Conservation (phyloP, 2,797 vertebrate species). For the Propithecus deckenii region DNA sequence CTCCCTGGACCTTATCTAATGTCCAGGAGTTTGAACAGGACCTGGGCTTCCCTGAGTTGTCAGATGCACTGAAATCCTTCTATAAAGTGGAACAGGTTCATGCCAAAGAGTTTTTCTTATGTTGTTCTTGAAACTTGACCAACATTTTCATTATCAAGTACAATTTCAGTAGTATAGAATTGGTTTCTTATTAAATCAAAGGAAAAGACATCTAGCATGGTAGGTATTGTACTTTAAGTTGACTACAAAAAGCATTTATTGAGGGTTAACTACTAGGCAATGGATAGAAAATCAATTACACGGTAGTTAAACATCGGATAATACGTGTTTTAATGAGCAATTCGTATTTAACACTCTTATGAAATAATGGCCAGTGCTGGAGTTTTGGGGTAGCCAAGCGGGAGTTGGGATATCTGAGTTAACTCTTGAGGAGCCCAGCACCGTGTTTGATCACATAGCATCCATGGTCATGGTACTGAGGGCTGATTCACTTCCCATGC, state of each 20-base stretch:
- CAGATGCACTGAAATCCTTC: background rate
- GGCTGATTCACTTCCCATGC: background rate
- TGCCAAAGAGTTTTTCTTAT: background rate
- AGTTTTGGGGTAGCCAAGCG: conserved; percentile 2
- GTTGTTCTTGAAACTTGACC: background rate
- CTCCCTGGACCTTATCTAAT: background rate
- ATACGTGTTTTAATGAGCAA: conserved; percentile 76
- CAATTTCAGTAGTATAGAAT: background rate
- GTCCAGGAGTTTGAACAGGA: background rate
- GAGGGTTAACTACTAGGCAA: conserved; percentile 56
- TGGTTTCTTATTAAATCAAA: conserved; percentile 36
- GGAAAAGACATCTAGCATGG: conserved; percentile 42
- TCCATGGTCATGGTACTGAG: accelerated
- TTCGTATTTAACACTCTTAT: conserved; percentile 70
- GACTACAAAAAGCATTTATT: conserved; percentile 73
- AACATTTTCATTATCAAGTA: background rate
- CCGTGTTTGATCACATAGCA: background rate
- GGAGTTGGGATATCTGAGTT: background rate
- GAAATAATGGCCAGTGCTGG: conserved; percentile 56
- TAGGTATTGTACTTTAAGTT: conserved; percentile 63
- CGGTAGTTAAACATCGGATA: conserved; percentile 74
- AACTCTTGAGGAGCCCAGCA: background rate
- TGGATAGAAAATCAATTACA: conserved; percentile 68
- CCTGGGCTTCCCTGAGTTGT: background rate
- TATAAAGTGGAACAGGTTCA: background rate